A percentile compares a stretch with the other conserved stretches of the same genome.
These are phyloP conservation scores for Tubulanus polymorphus DNA, from an alignment of 2,888 invertebrate genomes.

Conservation along the genomic window DNA sequence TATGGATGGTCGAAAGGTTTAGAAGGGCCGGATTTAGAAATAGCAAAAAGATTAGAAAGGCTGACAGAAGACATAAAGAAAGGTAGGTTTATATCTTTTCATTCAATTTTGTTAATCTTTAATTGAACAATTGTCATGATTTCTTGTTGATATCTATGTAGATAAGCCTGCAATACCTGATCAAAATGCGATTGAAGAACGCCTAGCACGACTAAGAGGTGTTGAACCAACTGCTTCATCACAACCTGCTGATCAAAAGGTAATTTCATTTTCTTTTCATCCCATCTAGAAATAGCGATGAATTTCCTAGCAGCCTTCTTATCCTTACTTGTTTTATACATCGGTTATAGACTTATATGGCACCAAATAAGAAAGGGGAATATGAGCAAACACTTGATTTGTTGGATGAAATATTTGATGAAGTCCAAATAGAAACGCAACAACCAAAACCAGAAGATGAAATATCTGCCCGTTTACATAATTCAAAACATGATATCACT, in stretches of 20 bases:
- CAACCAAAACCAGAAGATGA: conserved; percentile 54
- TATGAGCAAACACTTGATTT: conserved; percentile 42
- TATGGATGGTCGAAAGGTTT: no score
- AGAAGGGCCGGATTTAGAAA: conserved; percentile 43
- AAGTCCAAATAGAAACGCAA: conserved; percentile 38
- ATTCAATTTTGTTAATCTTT: neutral
- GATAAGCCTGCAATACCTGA: neutral
- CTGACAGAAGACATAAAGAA: conserved; percentile 23
- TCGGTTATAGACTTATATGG: conserved; percentile 28
- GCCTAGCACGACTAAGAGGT: no score
- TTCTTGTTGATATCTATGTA: neutral
- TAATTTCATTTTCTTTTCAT: no score
- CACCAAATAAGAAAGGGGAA: conserved; percentile 33
- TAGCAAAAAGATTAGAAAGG: conserved; percentile 41
- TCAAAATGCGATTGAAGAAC: no score
- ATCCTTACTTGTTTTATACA: no score
- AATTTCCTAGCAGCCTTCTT: no score
- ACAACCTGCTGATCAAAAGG: no score
- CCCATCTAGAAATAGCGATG: no score
- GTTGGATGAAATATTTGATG: conserved; percentile 40
- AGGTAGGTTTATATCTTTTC: neutral
- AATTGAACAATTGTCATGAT: neutral
- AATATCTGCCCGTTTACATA: conserved; percentile 31
- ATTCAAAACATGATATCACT: no score
- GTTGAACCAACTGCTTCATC: no score